These are phyloP conservation scores for Nesidiocoris tenuis DNA, from an alignment of 2,888 invertebrate genomes.

Conservation along the genomic window DNA sequence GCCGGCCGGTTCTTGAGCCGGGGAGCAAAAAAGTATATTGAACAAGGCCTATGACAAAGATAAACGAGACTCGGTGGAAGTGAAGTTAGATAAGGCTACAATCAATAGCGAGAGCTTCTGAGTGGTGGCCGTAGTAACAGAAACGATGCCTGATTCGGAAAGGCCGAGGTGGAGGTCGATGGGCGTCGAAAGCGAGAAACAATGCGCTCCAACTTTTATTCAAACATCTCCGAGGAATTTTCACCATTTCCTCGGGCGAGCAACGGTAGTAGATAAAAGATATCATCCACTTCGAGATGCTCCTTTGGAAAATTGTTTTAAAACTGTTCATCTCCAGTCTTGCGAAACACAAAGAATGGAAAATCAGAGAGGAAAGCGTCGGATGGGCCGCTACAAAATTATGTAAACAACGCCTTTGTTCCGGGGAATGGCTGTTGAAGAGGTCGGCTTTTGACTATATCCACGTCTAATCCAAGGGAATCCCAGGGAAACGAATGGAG, in stretches of 20 bases:
- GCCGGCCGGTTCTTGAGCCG: not conserved
- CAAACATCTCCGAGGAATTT: constrained; percentile 11
- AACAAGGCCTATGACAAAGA: constrained; percentile 3
- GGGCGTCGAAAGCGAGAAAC: not conserved
- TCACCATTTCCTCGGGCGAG: not conserved
- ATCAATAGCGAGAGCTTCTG: constrained; percentile 9
- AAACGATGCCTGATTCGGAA: not conserved
- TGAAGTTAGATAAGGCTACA: constrained; percentile 13
- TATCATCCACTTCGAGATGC: not conserved
- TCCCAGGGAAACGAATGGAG: no score
- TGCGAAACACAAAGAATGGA: not conserved
- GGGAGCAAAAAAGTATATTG: not conserved
- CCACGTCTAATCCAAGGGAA: no score
- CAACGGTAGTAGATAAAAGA: constrained; percentile 5
- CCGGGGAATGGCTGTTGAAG: not conserved
- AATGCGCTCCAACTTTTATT: constrained; percentile 8
- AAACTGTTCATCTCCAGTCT: not conserved
- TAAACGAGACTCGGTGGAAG: constrained; percentile 4
- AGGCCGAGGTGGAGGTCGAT: not conserved
- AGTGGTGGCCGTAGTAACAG: not conserved
- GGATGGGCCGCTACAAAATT: not conserved
- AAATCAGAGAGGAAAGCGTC: not conserved
- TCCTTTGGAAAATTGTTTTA: not conserved
- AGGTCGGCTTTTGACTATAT: not conserved
- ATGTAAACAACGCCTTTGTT: not conserved